phyloP scores from a whole-genome alignment of 2,888 invertebrate genomes.

The Drosophila longiperda region DNA sequence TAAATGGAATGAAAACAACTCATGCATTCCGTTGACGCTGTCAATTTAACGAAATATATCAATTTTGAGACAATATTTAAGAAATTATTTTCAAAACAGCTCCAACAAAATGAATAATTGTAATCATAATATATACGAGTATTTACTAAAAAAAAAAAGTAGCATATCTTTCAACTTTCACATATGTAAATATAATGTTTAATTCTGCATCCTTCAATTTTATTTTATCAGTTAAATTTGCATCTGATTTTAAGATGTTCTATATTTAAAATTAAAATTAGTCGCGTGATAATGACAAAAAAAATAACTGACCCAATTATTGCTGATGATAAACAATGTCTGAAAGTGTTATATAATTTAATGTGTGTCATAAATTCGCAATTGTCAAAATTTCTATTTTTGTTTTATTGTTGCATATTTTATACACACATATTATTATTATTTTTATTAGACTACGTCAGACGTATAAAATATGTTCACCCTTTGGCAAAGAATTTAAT shows the following conservation, averaged over 20 bases:
- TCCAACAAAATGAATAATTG: neutral
- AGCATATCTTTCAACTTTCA: neutral
- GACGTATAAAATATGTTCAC: neutral
- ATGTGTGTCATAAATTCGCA: neutral
- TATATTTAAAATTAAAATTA: neutral
- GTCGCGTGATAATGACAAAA: neutral
- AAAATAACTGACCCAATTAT: neutral
- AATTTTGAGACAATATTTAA: neutral
- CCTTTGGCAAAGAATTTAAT: neutral
- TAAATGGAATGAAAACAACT: neutral
- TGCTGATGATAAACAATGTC: neutral
- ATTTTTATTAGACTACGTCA: neutral
- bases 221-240: neutral
- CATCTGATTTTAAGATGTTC: neutral
- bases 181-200: neutral
- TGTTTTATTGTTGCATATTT: neutral
- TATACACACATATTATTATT: neutral
- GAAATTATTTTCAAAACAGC: neutral
- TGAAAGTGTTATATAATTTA: neutral
- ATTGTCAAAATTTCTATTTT: neutral
- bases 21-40: neutral
- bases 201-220: neutral
- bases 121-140: too few species aligned
- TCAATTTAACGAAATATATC: slow-evolving; percentile 1
- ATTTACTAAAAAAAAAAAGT: neutral